Evolutionary conservation across 2,113 vertebrate species (phyloP).

Genomic region (Australoheros scitulus): DNA sequence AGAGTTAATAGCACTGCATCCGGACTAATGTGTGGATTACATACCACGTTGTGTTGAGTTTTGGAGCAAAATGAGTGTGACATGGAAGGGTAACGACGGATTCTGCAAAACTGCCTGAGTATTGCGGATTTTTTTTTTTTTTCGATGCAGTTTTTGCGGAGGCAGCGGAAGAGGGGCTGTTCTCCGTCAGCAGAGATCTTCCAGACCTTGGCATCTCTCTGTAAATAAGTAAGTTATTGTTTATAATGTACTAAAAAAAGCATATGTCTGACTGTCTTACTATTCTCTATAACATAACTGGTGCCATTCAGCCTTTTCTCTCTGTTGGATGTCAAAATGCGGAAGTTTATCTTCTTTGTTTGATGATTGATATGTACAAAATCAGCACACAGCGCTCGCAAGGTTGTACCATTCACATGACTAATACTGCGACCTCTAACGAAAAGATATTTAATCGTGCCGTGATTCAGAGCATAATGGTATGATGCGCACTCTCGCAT

Average conservation of each 20-base stretch:
- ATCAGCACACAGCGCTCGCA: neutral
- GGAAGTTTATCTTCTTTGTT: neutral
- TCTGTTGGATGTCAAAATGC: conserved; percentile 6
- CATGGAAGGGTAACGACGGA: conserved; percentile 73
- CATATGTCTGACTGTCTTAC: neutral
- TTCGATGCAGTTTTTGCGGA: conserved; percentile 71
- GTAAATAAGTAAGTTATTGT: conserved; percentile 74
- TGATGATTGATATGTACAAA: neutral
- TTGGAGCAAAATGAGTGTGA: conserved; percentile 52
- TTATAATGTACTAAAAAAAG: neutral
- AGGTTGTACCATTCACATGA: neutral
- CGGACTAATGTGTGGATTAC: conserved; percentile 74
- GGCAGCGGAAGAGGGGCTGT: conserved; percentile 53
- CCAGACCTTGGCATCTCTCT: conserved; percentile 45
- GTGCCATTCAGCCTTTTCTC: neutral
- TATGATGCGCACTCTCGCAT: conserved; percentile 28
- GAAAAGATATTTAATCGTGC: conserved; percentile 32
- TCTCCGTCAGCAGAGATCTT: conserved; percentile 48
- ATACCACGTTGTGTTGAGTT: conserved; percentile 47
- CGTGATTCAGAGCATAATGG: conserved; percentile 31
- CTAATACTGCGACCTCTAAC: conserved; percentile 28
- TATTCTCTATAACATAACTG: neutral
- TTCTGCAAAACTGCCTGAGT: conserved; percentile 83
- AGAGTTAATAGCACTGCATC: conserved; percentile 45
- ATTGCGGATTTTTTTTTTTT: conserved; percentile 78